Percentiles rank a stretch among this genome's conserved stretches.
phyloP scores from a whole-genome alignment of 1,140 invertebrate genomes.

The Micrasema longulum region DNA sequence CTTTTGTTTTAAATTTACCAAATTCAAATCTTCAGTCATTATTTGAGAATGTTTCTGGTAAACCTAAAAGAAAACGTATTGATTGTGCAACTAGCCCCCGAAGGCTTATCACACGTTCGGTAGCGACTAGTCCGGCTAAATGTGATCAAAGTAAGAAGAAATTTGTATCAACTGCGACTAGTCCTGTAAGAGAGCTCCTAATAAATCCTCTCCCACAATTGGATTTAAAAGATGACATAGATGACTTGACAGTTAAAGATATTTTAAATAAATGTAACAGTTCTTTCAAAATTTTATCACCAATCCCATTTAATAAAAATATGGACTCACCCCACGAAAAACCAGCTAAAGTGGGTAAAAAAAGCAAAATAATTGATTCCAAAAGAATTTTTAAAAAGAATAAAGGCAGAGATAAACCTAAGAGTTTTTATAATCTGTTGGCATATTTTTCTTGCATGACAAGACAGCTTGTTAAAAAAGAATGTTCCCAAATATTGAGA shows the following conservation, averaged over 20 bases:
- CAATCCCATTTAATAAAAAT: conserved; percentile 15
- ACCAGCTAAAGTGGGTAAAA: neutral
- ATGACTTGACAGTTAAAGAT: conserved; percentile 9
- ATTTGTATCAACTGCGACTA: neutral
- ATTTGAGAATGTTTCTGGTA: neutral
- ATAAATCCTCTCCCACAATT: neutral
- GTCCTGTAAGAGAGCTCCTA: conserved; percentile 8
- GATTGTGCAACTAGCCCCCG: neutral
- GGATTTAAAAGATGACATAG: conserved; percentile 11
- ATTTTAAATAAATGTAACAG: conserved; percentile 5
- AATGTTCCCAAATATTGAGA: too few relatives aligned
- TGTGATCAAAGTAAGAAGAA: too few relatives aligned
- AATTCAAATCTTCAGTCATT: too few relatives aligned
- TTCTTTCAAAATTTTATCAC: conserved; percentile 18
- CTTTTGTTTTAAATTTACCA: conserved; percentile 16
- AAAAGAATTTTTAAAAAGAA: neutral
- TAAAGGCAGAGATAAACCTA: too few relatives aligned
- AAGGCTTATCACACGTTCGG: neutral
- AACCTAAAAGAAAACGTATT: neutral
- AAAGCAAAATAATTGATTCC: neutral
- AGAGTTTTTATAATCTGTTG: neutral
- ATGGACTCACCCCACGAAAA: neutral
- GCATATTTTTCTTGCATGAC: conserved; percentile 27
- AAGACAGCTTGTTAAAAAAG: conserved; percentile 19
- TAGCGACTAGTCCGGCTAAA: neutral